Evolutionary conservation across 2,113 vertebrate genomes (phyloP), one percentile per base, ranked within the genome.

Genomic region (Rhea pennata): DNA sequence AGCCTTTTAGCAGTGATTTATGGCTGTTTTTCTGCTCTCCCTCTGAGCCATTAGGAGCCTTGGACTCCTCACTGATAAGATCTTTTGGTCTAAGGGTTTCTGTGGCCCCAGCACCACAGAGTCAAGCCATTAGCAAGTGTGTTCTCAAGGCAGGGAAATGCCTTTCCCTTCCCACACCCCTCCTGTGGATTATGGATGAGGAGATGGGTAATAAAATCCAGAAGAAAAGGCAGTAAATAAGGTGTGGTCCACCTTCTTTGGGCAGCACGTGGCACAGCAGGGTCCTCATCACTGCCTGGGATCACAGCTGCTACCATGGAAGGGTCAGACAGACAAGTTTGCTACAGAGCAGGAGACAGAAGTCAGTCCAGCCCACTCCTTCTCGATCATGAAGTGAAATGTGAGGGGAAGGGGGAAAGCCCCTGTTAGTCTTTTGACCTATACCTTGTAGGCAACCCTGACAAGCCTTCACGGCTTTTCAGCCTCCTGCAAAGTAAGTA

Each of bases 11-110:
- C 73, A 53, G 48, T 76, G 70, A 58, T 90, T 94, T 82, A 70
- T 42, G 27, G 24, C 33, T 87, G 76, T 11, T 79, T 91, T 92
- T 72, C 42, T 76, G 48, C 46, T 91, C 66, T 91, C 31, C 20
- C 6, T 33, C 0, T 0, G 75, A 81, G 64, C 50, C 3, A 1
- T 71, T 67, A 85, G 48, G 58, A 84, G 56, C 24, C 11, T 95
- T 46, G 12, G 26, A 8, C 33, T 58, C 64, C 22, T 87, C 22
- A n/a, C n/a, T 1, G 5, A 74, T 22, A 78, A 56, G 8, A 64
- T 33, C 42, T 54, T 82, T 44, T 4, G 2, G 33, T 56, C 24
- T 71, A 62, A 70, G 58, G 58, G 24, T 42, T 76, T 84, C 59
- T 78, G 54, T 53, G 51, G 75, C 42, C 62, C 23, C 26, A 44